Evolutionary conservation across 2,888 invertebrate species (phyloP), one percentile per base, ranked within the genome.

Genomic region (Microctonus aethiopoides): DNA sequence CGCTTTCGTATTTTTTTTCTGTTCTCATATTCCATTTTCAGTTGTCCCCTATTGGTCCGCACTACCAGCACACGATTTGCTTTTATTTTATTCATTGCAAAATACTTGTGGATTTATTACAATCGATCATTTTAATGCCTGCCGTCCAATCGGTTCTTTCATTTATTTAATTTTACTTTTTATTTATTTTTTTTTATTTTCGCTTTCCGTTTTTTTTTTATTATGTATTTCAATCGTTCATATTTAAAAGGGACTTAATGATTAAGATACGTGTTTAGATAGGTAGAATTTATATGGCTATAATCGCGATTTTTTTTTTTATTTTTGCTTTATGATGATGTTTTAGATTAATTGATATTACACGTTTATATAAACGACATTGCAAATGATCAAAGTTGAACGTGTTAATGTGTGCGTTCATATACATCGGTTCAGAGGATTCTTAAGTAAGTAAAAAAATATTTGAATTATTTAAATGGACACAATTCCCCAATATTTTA

Each of bases 41-140:
- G 82, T 79, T 84, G 84, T 84, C 80, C 71, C 82, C 82, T 76
- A 79, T 85, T 85, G 85, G 85, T 85, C 85, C 85, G 78, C 85
- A 84, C 84, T 84, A 85, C 85, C 84, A 85, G 82, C 84, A 82
- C 46, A 46, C 83, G 79, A 79, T 77, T 78, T 74, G 72, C 73
- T 78, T 77, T 77, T 52, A 59, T 68, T 64, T 78, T 78, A 77
- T 77, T 79, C 79, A 76, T 77, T 76, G 78, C 79, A 81, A 81
- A 82, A 80, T 78, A 80, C 80, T 77, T 80, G 76, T 62, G 16
- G 46, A 41, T 62, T 80, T 78, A 79, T 76, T 79, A 79, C 78
- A 80, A 79, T 81, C 76, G 76, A 80, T 83, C 80, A 79, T 75
- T 81, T 80, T 80, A 81, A 80, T 83, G 83, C 80, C 80, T 82